A percentile compares a stretch with the other conserved stretches of the same genome.
Conservation (phyloP, 1,140 invertebrate genomes). For the Bradysia coprophila region DNA sequence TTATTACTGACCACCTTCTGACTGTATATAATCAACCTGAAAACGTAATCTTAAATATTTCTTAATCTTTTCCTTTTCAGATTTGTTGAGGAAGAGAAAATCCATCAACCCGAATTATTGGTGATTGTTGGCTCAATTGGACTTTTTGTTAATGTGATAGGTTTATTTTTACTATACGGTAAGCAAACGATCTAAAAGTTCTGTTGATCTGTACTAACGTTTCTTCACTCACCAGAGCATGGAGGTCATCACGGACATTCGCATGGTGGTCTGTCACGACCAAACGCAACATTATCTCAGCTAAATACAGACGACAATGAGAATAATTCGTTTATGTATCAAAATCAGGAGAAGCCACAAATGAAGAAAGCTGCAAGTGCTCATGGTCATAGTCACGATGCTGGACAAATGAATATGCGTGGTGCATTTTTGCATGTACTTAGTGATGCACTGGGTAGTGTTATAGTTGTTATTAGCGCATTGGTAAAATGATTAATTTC, state of each 20-base stretch:
- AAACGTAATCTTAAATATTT: no score
- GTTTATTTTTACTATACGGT: slow-evolving; percentile 70
- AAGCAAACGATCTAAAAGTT: no score
- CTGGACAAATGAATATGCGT: slow-evolving; percentile 88
- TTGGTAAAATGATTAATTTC: slow-evolving; percentile 25
- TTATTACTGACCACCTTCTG: no score
- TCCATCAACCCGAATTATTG: slow-evolving; percentile 60
- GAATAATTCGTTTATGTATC: slow-evolving; percentile 23
- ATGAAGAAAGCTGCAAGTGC: slow-evolving; percentile 14
- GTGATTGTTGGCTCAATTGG: slow-evolving; percentile 61
- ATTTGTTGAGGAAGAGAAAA: slow-evolving; percentile 66
- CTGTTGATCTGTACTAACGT: neutral
- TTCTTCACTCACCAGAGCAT: slow-evolving; percentile 38
- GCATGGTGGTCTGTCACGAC: slow-evolving; percentile 44
- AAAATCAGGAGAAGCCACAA: slow-evolving; percentile 8
- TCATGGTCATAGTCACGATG: slow-evolving; percentile 38
- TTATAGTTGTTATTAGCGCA: slow-evolving; percentile 91
- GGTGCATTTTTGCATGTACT: slow-evolving; percentile 95
- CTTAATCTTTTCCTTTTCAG: no score
- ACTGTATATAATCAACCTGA: no score
- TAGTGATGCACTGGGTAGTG: slow-evolving; percentile 88
- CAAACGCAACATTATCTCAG: slow-evolving; percentile 23
- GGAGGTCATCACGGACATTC: slow-evolving; percentile 54
- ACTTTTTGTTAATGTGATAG: slow-evolving; percentile 65
- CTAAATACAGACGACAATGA: slow-evolving; percentile 53